These are phyloP conservation scores for Eubucco bourcierii DNA, from an alignment of 2,113 vertebrate species.

Conservation along the genomic window DNA sequence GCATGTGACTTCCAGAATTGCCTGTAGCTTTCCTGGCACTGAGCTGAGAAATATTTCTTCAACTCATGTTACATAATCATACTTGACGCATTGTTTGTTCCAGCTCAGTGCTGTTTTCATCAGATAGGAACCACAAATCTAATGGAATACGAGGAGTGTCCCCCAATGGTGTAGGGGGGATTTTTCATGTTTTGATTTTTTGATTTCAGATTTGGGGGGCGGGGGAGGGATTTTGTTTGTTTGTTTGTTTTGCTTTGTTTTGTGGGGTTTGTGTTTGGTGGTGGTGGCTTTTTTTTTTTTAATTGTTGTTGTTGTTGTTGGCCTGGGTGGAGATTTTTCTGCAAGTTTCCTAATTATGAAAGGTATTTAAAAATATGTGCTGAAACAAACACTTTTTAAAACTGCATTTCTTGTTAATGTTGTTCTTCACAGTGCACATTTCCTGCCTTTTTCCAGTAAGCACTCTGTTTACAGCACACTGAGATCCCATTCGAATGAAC, in stretches of 20 bases:
- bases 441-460: conserved; percentile 45
- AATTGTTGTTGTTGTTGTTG: too few relatives aligned
- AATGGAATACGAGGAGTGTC: conserved; percentile 41
- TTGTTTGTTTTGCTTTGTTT: too few relatives aligned
- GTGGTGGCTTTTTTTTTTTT: too few relatives aligned
- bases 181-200: background rate
- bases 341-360: background rate
- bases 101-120: conserved; percentile 66
- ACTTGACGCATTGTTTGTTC: conserved; percentile 70
- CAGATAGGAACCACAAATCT: conserved; percentile 55
- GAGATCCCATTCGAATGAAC: background rate
- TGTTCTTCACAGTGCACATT: conserved; percentile 1
- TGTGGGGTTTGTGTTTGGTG: too few relatives aligned
- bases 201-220: too few relatives aligned
- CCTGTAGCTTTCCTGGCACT: conserved; percentile 72
- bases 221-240: too few relatives aligned
- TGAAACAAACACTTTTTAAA: background rate
- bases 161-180: background rate
- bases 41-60: conserved; percentile 77
- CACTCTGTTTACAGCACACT: background rate
- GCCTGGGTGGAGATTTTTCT: background rate
- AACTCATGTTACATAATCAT: conserved; percentile 74
- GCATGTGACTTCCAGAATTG: conserved; percentile 70
- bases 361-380: conserved; percentile 15
- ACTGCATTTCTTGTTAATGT: background rate